Conservation (phyloP, 2,113 vertebrate species). For the Smithornis capensis region DNA sequence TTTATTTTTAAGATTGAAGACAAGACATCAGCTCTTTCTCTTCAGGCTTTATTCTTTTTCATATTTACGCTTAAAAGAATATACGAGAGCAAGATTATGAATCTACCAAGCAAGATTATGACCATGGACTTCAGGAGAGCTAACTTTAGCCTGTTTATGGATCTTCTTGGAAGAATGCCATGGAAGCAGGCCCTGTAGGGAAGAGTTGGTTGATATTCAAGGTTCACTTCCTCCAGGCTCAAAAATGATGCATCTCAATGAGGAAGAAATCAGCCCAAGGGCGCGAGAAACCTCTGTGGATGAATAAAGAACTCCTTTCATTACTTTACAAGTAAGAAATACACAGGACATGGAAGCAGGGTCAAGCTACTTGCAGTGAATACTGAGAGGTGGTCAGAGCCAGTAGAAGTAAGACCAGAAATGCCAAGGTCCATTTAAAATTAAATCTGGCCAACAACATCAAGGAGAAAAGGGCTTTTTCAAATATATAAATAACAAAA, state of each 20-base stretch:
- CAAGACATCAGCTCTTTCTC: background rate
- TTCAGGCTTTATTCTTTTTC: background rate
- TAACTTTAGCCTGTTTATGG: background rate
- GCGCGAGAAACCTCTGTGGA: background rate
- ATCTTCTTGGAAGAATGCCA: background rate
- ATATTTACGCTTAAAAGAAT: background rate
- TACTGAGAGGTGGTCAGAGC: background rate
- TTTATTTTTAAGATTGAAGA: background rate
- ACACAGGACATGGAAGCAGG: background rate
- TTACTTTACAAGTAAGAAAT: background rate
- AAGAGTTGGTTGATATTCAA: background rate
- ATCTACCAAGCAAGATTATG: background rate
- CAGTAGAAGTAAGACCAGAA: background rate
- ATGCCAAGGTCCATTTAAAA: background rate
- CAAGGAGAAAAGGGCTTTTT: background rate
- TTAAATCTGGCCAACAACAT: background rate
- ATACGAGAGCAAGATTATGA: background rate
- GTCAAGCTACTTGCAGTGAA: background rate
- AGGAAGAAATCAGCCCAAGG: background rate
- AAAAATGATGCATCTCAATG: background rate
- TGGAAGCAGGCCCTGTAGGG: background rate
- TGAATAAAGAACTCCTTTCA: background rate
- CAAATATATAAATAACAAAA: background rate
- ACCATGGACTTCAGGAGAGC: background rate
- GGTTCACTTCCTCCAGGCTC: background rate